Conservation (phyloP, 2,797 vertebrate genomes). For the Artibeus jamaicensis region DNA sequence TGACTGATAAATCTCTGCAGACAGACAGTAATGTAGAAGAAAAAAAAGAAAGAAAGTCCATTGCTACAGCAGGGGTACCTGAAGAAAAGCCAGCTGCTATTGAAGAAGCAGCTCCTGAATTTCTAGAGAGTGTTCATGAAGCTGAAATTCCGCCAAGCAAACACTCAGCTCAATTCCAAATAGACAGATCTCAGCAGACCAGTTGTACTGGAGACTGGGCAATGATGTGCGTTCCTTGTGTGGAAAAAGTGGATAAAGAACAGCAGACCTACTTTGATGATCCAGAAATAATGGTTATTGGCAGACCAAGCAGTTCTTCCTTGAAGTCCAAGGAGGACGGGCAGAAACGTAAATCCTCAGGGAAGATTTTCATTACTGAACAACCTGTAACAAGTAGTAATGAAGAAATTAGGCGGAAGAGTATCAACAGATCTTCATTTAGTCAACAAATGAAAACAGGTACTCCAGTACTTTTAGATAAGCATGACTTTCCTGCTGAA, state of each 20-base stretch:
- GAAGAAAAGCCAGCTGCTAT: slow-evolving; percentile 25
- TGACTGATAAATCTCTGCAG: slow-evolving; percentile 55
- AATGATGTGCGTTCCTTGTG: background rate
- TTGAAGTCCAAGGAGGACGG: background rate
- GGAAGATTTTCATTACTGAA: slow-evolving; percentile 3
- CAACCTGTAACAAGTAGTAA: background rate
- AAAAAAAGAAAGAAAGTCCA: background rate
- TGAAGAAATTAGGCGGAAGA: background rate
- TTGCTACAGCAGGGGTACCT: background rate
- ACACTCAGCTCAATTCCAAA: background rate
- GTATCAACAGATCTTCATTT: background rate
- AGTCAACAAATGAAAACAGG: background rate
- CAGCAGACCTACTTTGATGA: slow-evolving; percentile 60
- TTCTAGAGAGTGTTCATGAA: background rate
- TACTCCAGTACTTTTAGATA: background rate
- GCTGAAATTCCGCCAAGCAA: background rate
- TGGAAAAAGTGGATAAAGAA: slow-evolving; percentile 55
- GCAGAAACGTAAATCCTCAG: background rate
- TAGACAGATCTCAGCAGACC: slow-evolving; percentile 68
- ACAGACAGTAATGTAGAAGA: background rate
- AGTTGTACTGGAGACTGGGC: slow-evolving; percentile 55
- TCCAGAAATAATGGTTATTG: background rate
- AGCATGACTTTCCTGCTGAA: background rate
- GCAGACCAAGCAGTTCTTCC: background rate
- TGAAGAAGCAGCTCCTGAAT: background rate